Evolutionary conservation across 2,888 invertebrate genomes (phyloP), one percentile per base, ranked within the genome.

Genomic region (Mythimna vitellina): DNA sequence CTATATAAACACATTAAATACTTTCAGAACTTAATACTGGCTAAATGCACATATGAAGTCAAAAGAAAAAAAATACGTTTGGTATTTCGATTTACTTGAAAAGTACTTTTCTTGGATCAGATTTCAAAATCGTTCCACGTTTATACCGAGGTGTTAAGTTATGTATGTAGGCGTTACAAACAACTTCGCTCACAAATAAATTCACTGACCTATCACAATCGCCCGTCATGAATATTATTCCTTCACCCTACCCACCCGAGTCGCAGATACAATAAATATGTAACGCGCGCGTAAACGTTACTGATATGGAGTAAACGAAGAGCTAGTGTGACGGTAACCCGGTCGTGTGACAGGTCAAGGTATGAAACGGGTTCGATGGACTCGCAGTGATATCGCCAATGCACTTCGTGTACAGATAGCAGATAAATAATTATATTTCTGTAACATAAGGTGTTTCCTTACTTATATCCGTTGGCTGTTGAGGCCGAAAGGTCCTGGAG

Each of bases 331-430:
- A 83, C 80, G 78, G 76, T 76, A 83, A 81, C 88, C 85, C 76
- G 75, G 83, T 76, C 83, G 84, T 87, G 84, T 87, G 91, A 80
- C 83, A 88, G 93, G 93, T 92, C 93, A 91, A 90, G 90, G 88
- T 88, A 90, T 86, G 86, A 83, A 46, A 84, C 79, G 86, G 87
- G 92, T 90, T 90, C 92, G 88, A 89, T 89, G 89, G 86, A 89
- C 91, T 84, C 84, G 66, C 81, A 76, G 80, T 90, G 92, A 93
- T 93, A 92, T 88, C 87, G 80, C 75, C 75, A 76, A 84, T 86
- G 82, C 76, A 85, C 82, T 84, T 74, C 73, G 74, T 64, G 90
- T 91, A 92, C 69, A 22, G 90, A 83, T 77, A 68, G 88, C 83
- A 89, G n/a, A 78, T 72, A 17, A 73, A 64, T 51, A 9, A 35